phyloP scores from a whole-genome alignment of 2,797 vertebrate species.

The Odontamblyopus rebecca region DNA sequence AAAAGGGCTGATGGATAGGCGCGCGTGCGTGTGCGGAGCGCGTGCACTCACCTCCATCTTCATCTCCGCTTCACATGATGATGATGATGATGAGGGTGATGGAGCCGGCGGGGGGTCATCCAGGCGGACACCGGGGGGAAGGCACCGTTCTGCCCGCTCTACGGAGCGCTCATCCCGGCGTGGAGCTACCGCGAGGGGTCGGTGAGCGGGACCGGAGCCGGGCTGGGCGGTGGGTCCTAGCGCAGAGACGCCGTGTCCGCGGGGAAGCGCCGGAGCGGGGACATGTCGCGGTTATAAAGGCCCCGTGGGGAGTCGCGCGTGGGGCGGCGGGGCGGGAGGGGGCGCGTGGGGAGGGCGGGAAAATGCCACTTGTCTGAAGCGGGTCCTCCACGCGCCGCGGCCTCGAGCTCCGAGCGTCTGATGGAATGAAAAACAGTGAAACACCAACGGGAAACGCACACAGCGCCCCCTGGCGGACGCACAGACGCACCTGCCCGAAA shows the following conservation, averaged over 20 bases:
- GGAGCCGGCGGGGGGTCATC: neutral
- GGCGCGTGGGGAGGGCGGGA: neutral
- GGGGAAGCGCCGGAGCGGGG: neutral
- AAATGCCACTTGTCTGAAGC: neutral
- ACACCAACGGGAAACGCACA: neutral
- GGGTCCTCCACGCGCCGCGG: neutral
- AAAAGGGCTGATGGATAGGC: neutral
- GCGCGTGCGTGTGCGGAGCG: neutral
- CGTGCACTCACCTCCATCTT: conserved; percentile 9
- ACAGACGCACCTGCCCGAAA: no score
- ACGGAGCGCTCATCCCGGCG: conserved; percentile 1
- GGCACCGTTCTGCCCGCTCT: neutral
- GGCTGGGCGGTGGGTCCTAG: neutral
- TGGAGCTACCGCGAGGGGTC: neutral
- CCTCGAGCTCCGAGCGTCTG: conserved; percentile 1
- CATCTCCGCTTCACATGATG: neutral
- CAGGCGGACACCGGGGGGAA: neutral
- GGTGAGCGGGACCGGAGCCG: neutral
- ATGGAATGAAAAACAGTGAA: neutral
- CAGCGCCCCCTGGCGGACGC: neutral
- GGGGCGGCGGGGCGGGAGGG: neutral
- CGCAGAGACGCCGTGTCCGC: neutral
- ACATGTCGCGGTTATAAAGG: neutral
- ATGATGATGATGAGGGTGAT: neutral
- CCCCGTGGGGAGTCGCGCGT: neutral